Base-by-base conservation (phyloP, 2,797 vertebrate genomes). In the Triplophysa bombifrons region DNA sequence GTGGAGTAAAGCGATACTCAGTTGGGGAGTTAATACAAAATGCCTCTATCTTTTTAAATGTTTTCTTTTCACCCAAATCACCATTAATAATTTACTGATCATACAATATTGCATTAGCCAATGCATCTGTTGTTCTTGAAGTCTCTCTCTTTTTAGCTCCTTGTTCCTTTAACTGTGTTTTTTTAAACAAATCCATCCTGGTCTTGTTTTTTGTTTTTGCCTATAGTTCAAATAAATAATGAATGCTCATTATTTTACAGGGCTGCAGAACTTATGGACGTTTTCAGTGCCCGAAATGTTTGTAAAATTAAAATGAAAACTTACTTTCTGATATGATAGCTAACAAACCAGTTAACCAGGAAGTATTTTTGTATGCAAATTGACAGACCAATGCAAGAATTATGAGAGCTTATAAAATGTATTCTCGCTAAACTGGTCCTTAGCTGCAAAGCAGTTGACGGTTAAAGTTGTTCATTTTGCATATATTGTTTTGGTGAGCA, bases 191-290 rank as follows among this genome's bases (percentile, higher is more conserved):
- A 30, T 46, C 50, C 51, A 68, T 77, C 25, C 25, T 58, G 13
- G 2, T 80, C 76, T 82, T 79, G 56, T 41, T 13, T 84, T 84
- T 64, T 86, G 63, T 84, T 82, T 69, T 53, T 71, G 68, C 86
- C 65, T 80, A 50, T 48, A 27, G 22, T 63, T 75, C 48, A 56
- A 25, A 67, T 83, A 16, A 72, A 38, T 34, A 80, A 51, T 30
- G 1, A 69, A n/a, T 51, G 60, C 25, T 61, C 22, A 25, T 46
- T 22, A 16, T 66, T 68, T 73, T 67, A 38, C 64, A 63, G 51
- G 81, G 48, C 75, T 81, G 64, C 73, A 80, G 38, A 30, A 63
- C 80, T 70, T 41, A 70, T 38, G 34, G 34, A 69, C 60, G 27
- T 38, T 30, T 25, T 58, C 51, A 68, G 22, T 19, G 44, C 27